Conservation (phyloP, 2,113 vertebrate species). For the Mustela lutreola region DNA sequence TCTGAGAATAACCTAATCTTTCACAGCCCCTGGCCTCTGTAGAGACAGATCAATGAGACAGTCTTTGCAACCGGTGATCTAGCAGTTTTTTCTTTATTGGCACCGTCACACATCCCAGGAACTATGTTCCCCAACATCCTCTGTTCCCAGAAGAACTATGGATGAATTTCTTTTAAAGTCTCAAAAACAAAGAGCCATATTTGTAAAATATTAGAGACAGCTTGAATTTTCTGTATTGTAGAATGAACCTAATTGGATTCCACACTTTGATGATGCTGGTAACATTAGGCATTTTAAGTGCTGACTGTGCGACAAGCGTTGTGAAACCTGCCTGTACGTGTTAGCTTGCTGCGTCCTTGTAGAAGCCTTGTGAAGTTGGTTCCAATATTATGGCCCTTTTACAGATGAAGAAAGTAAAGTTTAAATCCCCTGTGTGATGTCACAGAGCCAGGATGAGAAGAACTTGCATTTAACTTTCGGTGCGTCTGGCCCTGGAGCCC, state of each 20-base stretch:
- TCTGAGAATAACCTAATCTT: background rate
- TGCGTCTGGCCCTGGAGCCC: background rate
- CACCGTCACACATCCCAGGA: background rate
- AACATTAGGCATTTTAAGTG: background rate
- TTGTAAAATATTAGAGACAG: background rate
- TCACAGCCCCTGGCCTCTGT: background rate
- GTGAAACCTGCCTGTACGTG: fast-evolving
- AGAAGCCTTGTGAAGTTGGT: background rate
- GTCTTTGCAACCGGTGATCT: background rate
- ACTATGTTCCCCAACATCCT: background rate
- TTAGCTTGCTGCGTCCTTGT: background rate
- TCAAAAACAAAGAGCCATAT: background rate
- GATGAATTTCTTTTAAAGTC: background rate
- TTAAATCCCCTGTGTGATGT: background rate
- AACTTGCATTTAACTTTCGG: background rate
- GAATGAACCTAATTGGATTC: background rate
- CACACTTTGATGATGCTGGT: background rate
- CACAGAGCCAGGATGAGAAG: background rate
- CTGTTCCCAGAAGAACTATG: background rate
- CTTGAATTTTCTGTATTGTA: background rate
- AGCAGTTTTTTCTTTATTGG: background rate
- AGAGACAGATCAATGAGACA: background rate
- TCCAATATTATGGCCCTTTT: background rate
- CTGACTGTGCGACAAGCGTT: too few species aligned
- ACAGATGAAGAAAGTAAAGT: background rate